These are phyloP conservation scores for Chorisops tibialis DNA, from an alignment of 2,888 invertebrate genomes.

Conservation along the genomic window DNA sequence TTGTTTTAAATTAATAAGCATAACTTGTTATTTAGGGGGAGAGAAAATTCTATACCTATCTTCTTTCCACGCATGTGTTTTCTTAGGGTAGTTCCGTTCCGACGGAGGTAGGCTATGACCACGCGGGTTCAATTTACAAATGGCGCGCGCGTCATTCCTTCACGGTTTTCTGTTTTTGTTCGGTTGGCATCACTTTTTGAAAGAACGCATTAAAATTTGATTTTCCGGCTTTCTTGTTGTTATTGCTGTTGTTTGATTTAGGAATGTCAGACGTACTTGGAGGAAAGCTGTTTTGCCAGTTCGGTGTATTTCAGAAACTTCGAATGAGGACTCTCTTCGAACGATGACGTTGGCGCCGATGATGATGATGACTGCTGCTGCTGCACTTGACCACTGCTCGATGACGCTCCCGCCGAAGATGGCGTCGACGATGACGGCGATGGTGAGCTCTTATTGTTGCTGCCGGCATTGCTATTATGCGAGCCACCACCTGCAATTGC, in stretches of 20 bases:
- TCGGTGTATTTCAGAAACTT: slow-evolving; percentile 98
- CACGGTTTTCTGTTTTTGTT: neutral
- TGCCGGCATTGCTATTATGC: slow-evolving; percentile 5
- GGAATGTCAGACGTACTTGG: slow-evolving; percentile 82
- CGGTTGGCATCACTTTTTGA: neutral
- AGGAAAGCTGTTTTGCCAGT: slow-evolving; percentile 95
- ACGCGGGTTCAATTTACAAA: slow-evolving; percentile 25
- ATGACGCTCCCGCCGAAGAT: neutral
- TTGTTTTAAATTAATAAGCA: slow-evolving; percentile 1
- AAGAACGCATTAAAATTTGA: too few relatives aligned
- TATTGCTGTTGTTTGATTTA: slow-evolving; percentile 25
- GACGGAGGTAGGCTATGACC: neutral
- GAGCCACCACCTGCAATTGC: slow-evolving; percentile 24
- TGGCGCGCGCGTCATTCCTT: slow-evolving; percentile 25
- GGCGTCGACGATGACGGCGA: neutral
- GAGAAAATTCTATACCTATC: too few relatives aligned
- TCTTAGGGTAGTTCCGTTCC: slow-evolving; percentile 12
- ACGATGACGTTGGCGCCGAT: slow-evolving; percentile 21
- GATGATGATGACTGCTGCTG: slow-evolving; percentile 27
- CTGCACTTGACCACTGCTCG: slow-evolving; percentile 12
- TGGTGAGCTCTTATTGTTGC: neutral
- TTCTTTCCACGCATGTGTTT: neutral
- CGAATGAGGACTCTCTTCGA: slow-evolving; percentile 91
- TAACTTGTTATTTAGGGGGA: neutral
- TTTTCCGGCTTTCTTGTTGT: too few relatives aligned